Percentiles rank a stretch among this genome's conserved stretches.
Conservation (phyloP, 2,113 vertebrate genomes). For the Hystrix cristata region DNA sequence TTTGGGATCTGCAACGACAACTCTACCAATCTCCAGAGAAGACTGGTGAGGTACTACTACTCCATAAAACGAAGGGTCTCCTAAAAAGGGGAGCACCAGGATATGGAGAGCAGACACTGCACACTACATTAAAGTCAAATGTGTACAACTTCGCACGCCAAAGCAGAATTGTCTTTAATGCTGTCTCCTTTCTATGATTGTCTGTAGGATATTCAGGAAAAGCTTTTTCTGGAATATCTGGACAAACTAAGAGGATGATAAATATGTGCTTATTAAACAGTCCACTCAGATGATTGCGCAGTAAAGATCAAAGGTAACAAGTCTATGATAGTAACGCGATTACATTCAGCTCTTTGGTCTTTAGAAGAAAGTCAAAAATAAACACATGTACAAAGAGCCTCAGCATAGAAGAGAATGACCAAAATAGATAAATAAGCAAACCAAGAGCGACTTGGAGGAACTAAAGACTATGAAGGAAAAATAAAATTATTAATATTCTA, state of each 20-base stretch:
- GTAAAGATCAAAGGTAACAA: background rate
- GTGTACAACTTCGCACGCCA: background rate
- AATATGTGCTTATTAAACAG: background rate
- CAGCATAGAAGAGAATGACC: background rate
- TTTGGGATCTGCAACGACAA: background rate
- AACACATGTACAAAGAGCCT: background rate
- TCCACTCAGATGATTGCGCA: background rate
- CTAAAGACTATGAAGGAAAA: background rate
- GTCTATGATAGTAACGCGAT: background rate
- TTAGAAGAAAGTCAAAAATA: conserved; percentile 8
- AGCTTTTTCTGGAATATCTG: background rate
- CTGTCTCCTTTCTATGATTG: background rate
- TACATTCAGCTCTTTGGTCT: background rate
- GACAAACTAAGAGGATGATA: background rate
- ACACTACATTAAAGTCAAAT: background rate
- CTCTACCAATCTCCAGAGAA: background rate
- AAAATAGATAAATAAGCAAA: background rate
- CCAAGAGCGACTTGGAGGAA: background rate
- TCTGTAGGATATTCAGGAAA: background rate
- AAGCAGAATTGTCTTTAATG: background rate
- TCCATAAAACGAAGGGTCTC: background rate
- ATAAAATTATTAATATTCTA: background rate
- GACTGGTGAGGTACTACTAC: background rate
- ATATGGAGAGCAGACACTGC: background rate
- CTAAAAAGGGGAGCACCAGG: background rate